phyloP scores from a whole-genome alignment of 2,888 invertebrate genomes.

The Sphaerophoria taeniata region DNA sequence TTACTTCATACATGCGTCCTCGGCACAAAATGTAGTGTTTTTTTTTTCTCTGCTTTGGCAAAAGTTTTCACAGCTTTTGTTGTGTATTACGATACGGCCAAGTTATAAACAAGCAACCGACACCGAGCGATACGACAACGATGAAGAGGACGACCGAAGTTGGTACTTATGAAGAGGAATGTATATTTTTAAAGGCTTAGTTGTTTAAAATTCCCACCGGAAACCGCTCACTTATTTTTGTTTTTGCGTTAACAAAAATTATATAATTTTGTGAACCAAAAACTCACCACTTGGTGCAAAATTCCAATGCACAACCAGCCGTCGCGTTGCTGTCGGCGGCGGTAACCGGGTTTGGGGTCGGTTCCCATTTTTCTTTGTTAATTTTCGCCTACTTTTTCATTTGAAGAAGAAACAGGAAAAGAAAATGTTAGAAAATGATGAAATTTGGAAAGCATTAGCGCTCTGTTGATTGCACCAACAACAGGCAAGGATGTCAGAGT shows the following conservation, averaged over 20 bases:
- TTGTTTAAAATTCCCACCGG: slow-evolving; percentile 54
- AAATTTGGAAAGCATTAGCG: slow-evolving; percentile 58
- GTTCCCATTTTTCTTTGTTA: background rate
- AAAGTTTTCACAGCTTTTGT: too few relatives aligned
- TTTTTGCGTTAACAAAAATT: slow-evolving; percentile 29
- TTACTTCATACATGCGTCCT: slow-evolving; percentile 1
- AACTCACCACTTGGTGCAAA: slow-evolving; percentile 48
- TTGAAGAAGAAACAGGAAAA: slow-evolving; percentile 9
- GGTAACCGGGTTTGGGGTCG: too few relatives aligned
- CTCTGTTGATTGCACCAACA: slow-evolving; percentile 41
- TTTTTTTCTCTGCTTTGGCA: too few relatives aligned
- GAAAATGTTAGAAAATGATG: slow-evolving; percentile 55
- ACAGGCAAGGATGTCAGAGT: slow-evolving; percentile 34
- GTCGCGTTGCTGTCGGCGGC: background rate
- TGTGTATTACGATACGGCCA: background rate
- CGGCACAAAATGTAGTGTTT: background rate
- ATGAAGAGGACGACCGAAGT: too few relatives aligned
- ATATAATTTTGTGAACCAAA: slow-evolving; percentile 47
- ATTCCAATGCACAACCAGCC: slow-evolving; percentile 43
- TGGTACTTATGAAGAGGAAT: background rate
- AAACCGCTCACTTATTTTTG: slow-evolving; percentile 42
- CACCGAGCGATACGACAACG: too few relatives aligned
- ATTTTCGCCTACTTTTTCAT: background rate
- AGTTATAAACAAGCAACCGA: too few relatives aligned
- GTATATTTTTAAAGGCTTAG: slow-evolving; percentile 40